A percentile compares a stretch with the other conserved stretches of the same genome.
Evolutionary conservation across 2,113 vertebrate species (phyloP).

Genomic region (Ictidomys tridecemlineatus): DNA sequence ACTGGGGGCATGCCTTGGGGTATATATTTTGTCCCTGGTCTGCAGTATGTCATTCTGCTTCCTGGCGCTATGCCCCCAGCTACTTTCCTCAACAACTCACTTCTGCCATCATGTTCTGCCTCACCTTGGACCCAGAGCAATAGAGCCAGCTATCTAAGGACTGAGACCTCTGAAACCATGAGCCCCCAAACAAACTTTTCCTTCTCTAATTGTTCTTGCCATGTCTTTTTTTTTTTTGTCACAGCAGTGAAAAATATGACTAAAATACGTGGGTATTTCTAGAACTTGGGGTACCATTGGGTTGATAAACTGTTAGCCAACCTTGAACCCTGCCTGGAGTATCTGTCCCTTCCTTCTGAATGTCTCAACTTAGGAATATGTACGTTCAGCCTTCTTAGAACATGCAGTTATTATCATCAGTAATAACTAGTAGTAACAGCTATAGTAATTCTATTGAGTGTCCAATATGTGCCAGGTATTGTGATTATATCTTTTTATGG

Average conservation of each 20-base stretch:
- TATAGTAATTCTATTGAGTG: neutral
- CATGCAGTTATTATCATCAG: neutral
- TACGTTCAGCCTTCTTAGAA: neutral
- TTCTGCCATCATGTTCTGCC: no score
- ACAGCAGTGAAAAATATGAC: neutral
- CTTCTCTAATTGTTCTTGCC: no score
- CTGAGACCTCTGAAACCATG: no score
- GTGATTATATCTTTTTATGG: neutral
- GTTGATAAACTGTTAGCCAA: neutral
- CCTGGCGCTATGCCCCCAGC: no score
- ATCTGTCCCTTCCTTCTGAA: neutral
- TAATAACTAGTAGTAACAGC: neutral
- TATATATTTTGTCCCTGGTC: no score
- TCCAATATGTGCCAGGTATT: neutral
- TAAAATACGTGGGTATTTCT: neutral
- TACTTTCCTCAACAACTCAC: no score
- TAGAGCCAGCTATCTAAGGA: no score
- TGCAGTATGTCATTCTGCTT: no score
- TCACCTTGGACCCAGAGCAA: no score
- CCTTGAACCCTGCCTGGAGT: neutral
- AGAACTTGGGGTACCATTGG: neutral
- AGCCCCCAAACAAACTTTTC: no score
- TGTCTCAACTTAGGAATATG: neutral
- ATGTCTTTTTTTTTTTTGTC: no score
- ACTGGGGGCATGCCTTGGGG: no score